A percentile compares a stretch with the other conserved stretches of the same genome.
Conservation (phyloP, 2,113 vertebrate species). For the Casuarius casuarius region DNA sequence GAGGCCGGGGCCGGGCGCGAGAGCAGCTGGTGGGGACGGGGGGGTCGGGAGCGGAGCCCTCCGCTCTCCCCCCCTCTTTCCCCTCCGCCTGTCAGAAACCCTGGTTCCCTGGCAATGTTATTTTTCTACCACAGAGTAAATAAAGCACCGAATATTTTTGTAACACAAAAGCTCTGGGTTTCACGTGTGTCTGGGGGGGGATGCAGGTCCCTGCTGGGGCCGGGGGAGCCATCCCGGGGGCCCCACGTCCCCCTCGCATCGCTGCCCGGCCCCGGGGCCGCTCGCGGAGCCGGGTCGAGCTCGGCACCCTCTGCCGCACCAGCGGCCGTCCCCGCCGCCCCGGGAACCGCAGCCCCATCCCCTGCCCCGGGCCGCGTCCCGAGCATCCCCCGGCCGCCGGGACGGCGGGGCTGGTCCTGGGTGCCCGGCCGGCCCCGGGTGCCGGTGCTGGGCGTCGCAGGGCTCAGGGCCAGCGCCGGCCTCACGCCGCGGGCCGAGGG, state of each 20-base stretch:
- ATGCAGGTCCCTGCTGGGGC: neutral
- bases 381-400: neutral
- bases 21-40: neutral
- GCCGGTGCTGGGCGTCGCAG: no score
- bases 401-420: no score
- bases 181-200: conserved; percentile 61
- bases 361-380: no score
- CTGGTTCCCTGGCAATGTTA: conserved; percentile 69
- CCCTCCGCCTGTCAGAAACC: neutral
- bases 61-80: neutral
- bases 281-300: no score
- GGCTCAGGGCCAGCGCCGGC: no score
- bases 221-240: neutral
- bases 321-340: neutral
- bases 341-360: neutral
- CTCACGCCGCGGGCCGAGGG: no score
- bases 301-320: no score
- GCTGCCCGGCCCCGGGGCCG: no score
- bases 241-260: neutral
- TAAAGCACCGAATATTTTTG: conserved; percentile 81
- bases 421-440: no score
- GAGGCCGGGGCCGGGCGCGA: neutral
- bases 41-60: neutral
- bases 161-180: conserved; percentile 76
- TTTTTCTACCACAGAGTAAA: conserved; percentile 82